Conservation (phyloP, 2,113 vertebrate genomes). For the Ciconia stormi region DNA sequence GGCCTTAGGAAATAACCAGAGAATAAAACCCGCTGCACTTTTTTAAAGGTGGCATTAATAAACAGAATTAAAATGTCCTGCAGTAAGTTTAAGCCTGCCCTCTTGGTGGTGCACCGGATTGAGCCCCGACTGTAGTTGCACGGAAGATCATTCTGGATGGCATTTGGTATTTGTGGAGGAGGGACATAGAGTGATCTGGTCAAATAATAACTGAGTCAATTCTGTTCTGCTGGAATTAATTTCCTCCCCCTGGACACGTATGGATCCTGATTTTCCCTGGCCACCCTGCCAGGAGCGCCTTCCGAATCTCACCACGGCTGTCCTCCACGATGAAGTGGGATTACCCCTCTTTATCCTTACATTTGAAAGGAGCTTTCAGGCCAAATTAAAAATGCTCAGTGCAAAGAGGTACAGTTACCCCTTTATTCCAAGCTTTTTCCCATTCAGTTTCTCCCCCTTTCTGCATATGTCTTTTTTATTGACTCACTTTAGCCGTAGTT, state of each 20-base stretch:
- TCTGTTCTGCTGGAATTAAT: neutral
- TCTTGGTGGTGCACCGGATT: neutral
- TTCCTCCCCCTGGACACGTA: neutral
- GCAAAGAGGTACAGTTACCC: neutral
- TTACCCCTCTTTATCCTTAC: neutral
- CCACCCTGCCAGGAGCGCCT: neutral
- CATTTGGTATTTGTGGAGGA: neutral
- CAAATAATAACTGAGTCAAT: neutral
- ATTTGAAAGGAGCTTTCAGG: neutral
- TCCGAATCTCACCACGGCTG: neutral
- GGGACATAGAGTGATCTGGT: neutral
- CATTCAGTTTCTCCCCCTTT: neutral
- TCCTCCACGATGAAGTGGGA: neutral
- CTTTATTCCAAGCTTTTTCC: neutral
- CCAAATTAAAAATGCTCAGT: neutral
- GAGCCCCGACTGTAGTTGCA: neutral
- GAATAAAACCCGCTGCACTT: neutral
- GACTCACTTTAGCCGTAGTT: neutral
- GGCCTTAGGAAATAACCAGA: slow-evolving; percentile 31
- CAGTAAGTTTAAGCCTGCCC: neutral
- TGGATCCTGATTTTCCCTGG: neutral
- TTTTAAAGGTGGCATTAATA: neutral
- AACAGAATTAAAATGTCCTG: neutral
- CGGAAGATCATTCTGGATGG: neutral
- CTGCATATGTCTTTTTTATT: neutral